A percentile compares a stretch with the other conserved stretches of the same genome.
Evolutionary conservation across 2,797 vertebrate genomes (phyloP).

Genomic region (Anomalospiza imberbis): DNA sequence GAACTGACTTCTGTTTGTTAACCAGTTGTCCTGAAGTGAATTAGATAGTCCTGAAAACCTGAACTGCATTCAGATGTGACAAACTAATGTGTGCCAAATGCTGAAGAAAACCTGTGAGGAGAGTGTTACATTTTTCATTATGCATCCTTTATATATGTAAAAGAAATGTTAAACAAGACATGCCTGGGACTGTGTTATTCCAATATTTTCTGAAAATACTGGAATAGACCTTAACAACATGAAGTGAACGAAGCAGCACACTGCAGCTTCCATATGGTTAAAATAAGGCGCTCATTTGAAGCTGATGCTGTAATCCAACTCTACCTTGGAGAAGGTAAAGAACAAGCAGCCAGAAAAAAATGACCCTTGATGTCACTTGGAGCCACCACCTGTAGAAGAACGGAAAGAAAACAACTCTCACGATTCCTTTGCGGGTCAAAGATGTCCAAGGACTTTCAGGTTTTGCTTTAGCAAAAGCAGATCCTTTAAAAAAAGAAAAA

Average conservation of each 20-base stretch:
- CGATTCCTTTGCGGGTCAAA: conserved; percentile 96
- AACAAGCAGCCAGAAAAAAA: conserved; percentile 91
- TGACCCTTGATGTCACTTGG: conserved; percentile 93
- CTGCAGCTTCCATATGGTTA: background rate
- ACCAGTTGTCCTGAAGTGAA: background rate
- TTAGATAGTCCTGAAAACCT: background rate
- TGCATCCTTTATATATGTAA: background rate
- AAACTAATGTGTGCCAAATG: background rate
- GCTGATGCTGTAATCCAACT: conserved; percentile 15
- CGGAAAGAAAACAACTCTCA: conserved; percentile 95
- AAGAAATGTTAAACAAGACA: background rate
- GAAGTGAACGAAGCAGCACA: background rate
- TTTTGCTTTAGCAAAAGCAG: conserved; percentile 98
- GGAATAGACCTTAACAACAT: background rate
- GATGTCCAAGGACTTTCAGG: conserved; percentile 99
- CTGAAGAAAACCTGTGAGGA: background rate
- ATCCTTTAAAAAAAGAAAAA: conserved; percentile 76
- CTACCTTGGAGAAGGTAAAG: conserved; percentile 97
- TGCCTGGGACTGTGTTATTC: background rate
- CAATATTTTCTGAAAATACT: background rate
- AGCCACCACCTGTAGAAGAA: conserved; percentile 99
- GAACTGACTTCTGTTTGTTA: background rate
- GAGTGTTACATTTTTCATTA: background rate
- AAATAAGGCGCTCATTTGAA: conserved; percentile 7
- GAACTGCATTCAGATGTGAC: background rate